phyloP scores from a whole-genome alignment of 1,140 invertebrate genomes.

The Laodelphax striatellus region DNA sequence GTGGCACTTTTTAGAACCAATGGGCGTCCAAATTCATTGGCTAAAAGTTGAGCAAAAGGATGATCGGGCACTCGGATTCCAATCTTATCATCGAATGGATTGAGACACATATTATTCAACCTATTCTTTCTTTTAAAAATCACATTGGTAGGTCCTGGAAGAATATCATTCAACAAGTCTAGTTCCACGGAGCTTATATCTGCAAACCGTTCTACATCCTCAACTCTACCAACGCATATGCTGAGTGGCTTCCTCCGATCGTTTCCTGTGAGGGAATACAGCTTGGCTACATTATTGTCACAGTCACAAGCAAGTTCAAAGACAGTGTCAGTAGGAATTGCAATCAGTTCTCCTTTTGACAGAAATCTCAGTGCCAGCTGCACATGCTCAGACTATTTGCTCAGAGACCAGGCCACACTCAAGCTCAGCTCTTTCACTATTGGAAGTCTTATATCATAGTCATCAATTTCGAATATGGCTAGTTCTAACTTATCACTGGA shows the following conservation, averaged over 20 bases:
- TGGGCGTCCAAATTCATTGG: not conserved
- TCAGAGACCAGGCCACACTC: too few species aligned
- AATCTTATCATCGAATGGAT: not conserved
- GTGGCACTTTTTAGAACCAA: not conserved
- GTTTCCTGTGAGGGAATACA: not conserved
- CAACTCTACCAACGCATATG: not conserved
- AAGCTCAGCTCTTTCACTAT: too few species aligned
- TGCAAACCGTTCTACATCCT: not conserved
- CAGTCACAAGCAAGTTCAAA: not conserved
- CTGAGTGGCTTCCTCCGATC: not conserved
- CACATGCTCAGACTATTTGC: not conserved
- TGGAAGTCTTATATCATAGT: too few species aligned
- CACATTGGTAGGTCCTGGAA: not conserved
- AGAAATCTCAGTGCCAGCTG: not conserved
- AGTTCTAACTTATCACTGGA: too few species aligned
- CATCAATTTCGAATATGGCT: too few species aligned
- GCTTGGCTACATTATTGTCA: not conserved
- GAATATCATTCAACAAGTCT: not conserved
- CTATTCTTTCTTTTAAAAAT: not conserved
- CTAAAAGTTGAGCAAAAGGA: not conserved
- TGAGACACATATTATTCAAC: not conserved
- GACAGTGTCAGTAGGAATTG: not conserved
- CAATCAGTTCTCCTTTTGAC: not conserved
- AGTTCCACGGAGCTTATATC: not conserved
- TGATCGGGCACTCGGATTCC: not conserved